Base-by-base conservation (phyloP, 1,140 invertebrate species). In the Sycophaga agraensis region DNA sequence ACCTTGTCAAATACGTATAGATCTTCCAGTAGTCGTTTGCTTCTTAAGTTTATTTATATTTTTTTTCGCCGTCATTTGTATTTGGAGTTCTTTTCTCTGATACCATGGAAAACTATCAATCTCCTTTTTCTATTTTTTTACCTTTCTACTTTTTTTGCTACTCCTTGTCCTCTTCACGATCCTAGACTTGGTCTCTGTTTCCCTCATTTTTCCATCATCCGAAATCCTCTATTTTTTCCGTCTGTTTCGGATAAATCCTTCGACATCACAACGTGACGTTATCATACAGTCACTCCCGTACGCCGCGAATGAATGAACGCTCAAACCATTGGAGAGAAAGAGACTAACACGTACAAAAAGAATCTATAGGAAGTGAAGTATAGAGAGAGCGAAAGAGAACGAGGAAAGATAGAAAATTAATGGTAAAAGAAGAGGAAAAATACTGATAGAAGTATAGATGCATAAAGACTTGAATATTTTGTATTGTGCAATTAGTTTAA, bases 181-280 rank as follows among this genome's bases (percentile, higher is more conserved):
- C n/a, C 11, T 22, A 17, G 42, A 5, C 5, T 6, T 31, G 4
- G 28, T 19, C 24, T 28, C 26, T 34, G 19, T 26, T 28, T 34
- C 40, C 43, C 59, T 42, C 34, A 46, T 37, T 46, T 46, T 46
- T 16, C 42, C 54, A 46, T 46, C 54, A 21, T 9, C 11, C 53
- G 26, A 34, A 43, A 55, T n/a, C 42, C 22, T 46, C 28, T 35
- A 40, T 57, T 31, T 4, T 11, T 22, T 42, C 11, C 28, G 5
- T 31, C 28, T 31, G 5, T 31, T 31, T 31, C 28, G 24, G 54
- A 57, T 57, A 57, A 57, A 57, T 57, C 54, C 42, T 57, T 46
- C 31, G 28, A 17, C 54, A 57, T 57, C 42, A 24, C 42, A 57
- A 46, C 54, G 54, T 57, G 54, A 57, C 54, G 54, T 57, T 57